Evolutionary conservation across 1,140 invertebrate genomes (phyloP), one percentile per base, ranked within the genome.

Genomic region (Eurosta solidaginis): DNA sequence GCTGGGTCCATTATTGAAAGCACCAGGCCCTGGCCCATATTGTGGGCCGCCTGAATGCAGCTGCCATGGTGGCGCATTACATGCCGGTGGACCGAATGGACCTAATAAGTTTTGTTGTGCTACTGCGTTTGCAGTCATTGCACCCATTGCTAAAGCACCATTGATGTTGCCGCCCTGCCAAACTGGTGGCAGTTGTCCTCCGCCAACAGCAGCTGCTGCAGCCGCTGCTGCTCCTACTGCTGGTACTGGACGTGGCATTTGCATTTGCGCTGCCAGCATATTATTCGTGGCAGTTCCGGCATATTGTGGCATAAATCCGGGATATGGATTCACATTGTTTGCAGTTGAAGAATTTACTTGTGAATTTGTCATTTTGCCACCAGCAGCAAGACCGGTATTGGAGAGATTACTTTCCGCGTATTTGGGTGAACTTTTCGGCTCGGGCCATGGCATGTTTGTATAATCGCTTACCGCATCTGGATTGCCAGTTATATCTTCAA

Each of bases 401-500:
- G 74, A 33, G 0, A 73, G 47, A 42, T 33, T 78, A 40, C 12
- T 68, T 68, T 68, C 59, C 7, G 59, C 14, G 4, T 29, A 52
- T 44, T 77, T 79, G 12, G 78, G 78, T 63, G 78, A 79, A 25
- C 90, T 91, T 83, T 94, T 95, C 0, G 95, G 94, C 83, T 95
- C 94, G 1, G 95, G 95, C 94, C 94, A 96, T 2, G 93, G 91
- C 81, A 92, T 90, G 54, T 89, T 89, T 79, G 92, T 91, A 82
- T 93, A 94, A 83, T 95, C 94, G 81, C 92, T 93, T 25, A 95
- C 91, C 79, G 92, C 94, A 81, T 94, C 94, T 50, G 92, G 92
- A 83, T 93, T 94, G 1, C 94, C 94, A 0, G 93, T 93, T 0
- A 95, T 90, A 90, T 97, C 96, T 80, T 97, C 95, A 73, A 97